A percentile compares a stretch with the other conserved stretches of the same genome.
Conservation (phyloP, 2,113 vertebrate species). For the Alectura lathami region DNA sequence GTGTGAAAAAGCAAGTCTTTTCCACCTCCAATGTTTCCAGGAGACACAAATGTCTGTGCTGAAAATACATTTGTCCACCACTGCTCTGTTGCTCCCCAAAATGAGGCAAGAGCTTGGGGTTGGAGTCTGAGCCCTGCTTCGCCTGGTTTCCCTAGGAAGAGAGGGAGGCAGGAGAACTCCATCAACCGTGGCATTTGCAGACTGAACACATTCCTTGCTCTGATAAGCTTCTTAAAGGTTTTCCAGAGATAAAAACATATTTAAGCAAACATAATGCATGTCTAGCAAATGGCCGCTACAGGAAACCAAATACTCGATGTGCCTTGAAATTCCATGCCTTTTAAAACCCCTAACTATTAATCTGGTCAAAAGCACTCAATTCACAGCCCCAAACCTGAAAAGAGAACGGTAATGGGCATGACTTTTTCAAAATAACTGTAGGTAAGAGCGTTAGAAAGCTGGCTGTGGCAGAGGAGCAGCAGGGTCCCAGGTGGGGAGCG, state of each 20-base stretch:
- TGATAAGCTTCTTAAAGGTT: not conserved
- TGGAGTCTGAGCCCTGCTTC: accelerated
- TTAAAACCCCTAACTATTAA: not conserved
- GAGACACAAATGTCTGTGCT: accelerated
- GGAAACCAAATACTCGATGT: not conserved
- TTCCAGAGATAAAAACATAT: not conserved
- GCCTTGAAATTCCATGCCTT: not conserved
- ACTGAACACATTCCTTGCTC: not conserved
- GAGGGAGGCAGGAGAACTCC: not conserved
- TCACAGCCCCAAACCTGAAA: not conserved
- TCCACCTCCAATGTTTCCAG: not conserved
- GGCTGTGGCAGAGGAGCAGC: not conserved
- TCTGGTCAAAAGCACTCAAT: not conserved
- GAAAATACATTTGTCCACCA: not conserved
- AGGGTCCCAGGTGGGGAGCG: accelerated
- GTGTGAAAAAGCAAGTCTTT: not conserved
- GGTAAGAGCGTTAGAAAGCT: not conserved
- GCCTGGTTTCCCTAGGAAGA: too few relatives aligned
- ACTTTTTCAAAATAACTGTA: not conserved
- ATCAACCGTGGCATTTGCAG: accelerated
- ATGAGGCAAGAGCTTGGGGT: accelerated
- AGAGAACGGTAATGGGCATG: not conserved
- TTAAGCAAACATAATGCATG: not conserved
- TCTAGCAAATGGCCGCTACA: too few relatives aligned
- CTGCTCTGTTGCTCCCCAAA: not conserved